Evolutionary conservation across 1,140 invertebrate genomes (phyloP), one percentile per base, ranked within the genome.

Genomic region (Macrobrachium rosenbergii): DNA sequence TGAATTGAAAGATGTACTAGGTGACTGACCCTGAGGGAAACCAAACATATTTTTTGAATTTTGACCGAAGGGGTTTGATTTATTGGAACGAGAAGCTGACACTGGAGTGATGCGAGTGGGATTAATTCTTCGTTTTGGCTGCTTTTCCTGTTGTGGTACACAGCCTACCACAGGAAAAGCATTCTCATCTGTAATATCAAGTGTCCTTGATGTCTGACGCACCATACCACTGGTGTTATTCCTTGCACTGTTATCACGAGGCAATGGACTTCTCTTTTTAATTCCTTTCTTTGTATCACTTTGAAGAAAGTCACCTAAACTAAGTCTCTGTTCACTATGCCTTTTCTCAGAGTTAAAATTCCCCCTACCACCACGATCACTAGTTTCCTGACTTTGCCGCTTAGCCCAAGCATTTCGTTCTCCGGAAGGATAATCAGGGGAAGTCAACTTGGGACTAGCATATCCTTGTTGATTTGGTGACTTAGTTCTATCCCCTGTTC

Each of bases 181-280:
- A 37, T 87, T 79, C 45, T 87, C 62, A 73, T 87, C 85, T 75
- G 78, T 82, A 17, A 87, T 37, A 63, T 87, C 85, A 23, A 87
- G 37, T 1, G 60, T 69, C 60, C 58, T 45, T 19, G 78, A 58
- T 19, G 43, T 28, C 23, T 76, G 67, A 6, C 62, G 63, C 23
- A 75, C 45, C 45, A 64, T 62, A 58, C 63, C n/a, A 17, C 63
- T 75, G 78, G 69, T 60, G 64, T 37, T 60, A 12, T 23, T 21
- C n/a, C 45, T 58, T 11, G 60, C 16, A 19, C 28, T 75, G 6
- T 21, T 59, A 58, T 75, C 78, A n/a, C 60, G 72, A 8, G 23
- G 67, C 8, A 73, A 37, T 21, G 85, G 76, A 76, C 78, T 79
- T 43, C 81, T 87, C 79, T 82, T 87, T 60, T 60, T 86, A 28